Base-by-base conservation (phyloP, 2,888 invertebrate genomes). In the Parelbella ahira region DNA sequence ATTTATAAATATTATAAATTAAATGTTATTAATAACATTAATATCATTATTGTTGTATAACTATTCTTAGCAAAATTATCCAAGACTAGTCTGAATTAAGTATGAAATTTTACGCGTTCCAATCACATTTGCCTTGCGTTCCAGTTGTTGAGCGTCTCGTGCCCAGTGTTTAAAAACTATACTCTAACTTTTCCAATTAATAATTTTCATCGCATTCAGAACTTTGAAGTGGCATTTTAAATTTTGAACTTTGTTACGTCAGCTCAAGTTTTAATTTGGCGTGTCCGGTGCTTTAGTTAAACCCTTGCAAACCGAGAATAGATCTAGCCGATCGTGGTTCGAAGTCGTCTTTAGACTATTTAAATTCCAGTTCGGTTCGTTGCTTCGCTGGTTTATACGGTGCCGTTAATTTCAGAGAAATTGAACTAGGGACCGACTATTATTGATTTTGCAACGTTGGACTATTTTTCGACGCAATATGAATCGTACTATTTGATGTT, bases 291-390 rank as follows among this genome's bases (percentile, higher is more conserved):
- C 36, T 36, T 44, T 15, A 32, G 47, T 37, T 45, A 29, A 37
- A 46, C 37, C 43, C 32, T 48, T 44, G 36, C 28, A 48, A 52
- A 46, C 41, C 48, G 45, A 60, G 53, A 57, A 58, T 48, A 47
- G 52, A 62, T 65, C 65, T 67, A 56, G 58, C 62, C 68, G 70
- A 60, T 67, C 61, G 56, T 56, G 58, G 61, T 56, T 60, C 60
- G 63, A 75, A 83, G 71, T 72, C 74, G 75, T 74, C 78, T 81
- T 71, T 70, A 77, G 84, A 84, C 87, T 83, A 87, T 83, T 86
- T 83, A 83, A 84, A 87, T 88, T 87, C 88, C 86, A 51, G 73
- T 82, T 60, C 78, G 84, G 88, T 84, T 88, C 87, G 88, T 88
- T 88, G 88, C 88, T 68, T 76, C 65, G 68, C 76, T 88, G 83